Evolutionary conservation across 1,140 invertebrate genomes (phyloP).

Genomic region (Euborellia annulipes): DNA sequence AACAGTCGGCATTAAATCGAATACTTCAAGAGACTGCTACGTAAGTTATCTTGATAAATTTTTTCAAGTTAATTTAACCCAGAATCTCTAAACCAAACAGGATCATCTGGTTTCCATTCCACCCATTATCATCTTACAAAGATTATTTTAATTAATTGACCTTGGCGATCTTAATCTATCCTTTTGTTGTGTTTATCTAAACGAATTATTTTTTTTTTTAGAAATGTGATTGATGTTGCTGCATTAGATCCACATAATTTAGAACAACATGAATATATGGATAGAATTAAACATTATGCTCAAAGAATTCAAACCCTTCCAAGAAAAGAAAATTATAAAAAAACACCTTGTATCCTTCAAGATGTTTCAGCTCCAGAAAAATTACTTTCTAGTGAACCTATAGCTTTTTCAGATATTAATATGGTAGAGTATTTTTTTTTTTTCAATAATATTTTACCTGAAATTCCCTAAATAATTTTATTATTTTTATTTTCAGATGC

Average conservation of each 20-base stretch:
- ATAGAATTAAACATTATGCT: constrained; percentile 53
- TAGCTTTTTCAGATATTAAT: constrained; percentile 32
- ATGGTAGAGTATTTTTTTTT: constrained; percentile 29
- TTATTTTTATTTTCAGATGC: constrained; percentile 35
- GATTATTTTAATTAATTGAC: too few species aligned
- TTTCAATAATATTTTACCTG: neutral
- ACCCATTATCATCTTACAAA: too few species aligned
- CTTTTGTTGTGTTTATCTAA: constrained; percentile 11
- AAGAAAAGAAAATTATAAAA: constrained; percentile 26
- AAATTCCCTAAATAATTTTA: constrained; percentile 3
- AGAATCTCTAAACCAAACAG: too few species aligned
- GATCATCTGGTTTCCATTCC: too few species aligned
- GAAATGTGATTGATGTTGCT: constrained; percentile 71
- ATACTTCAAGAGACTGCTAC: constrained; percentile 77
- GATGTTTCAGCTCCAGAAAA: constrained; percentile 43
- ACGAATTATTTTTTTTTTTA: constrained; percentile 23
- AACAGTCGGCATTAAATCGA: constrained; percentile 71
- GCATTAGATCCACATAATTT: constrained; percentile 60
- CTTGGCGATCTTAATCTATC: too few species aligned
- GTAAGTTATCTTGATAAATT: constrained; percentile 37
- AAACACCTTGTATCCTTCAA: constrained; percentile 30
- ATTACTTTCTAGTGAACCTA: constrained; percentile 33
- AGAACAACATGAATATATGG: constrained; percentile 64
- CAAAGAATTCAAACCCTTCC: constrained; percentile 31
- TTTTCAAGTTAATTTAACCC: too few species aligned